Evolutionary conservation across 2,797 vertebrate species (phyloP).

Genomic region (Protonibea diacanthus): DNA sequence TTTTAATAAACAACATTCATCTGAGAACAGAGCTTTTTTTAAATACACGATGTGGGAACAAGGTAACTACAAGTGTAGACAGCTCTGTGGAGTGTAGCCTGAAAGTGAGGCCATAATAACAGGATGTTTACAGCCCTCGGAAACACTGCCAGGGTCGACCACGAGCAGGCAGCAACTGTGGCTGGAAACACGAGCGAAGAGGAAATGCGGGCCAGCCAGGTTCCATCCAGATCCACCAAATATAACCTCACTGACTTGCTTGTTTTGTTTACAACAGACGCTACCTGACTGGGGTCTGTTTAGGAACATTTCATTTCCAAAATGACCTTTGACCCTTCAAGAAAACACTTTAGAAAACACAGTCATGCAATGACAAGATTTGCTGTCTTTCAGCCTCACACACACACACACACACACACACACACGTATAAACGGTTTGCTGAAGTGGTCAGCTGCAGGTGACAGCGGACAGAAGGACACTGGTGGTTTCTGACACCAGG

Average conservation of each 20-base stretch:
- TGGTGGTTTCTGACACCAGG: slow-evolving; percentile 78
- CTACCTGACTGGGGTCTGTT: slow-evolving; percentile 12
- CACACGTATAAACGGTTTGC: slow-evolving; percentile 15
- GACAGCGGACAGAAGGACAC: slow-evolving; percentile 75
- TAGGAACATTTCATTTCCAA: neutral
- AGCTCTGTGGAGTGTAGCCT: slow-evolving; percentile 43
- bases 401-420: slow-evolving; percentile 9
- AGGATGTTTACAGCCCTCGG: slow-evolving; percentile 84
- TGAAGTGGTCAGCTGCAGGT: slow-evolving; percentile 78
- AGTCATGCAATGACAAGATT: neutral
- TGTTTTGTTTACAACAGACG: slow-evolving; percentile 30
- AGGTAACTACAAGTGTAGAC: slow-evolving; percentile 40
- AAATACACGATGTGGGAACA: slow-evolving; percentile 30
- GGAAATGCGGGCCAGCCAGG: slow-evolving; percentile 56
- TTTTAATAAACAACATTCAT: neutral
- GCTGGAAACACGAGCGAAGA: slow-evolving; percentile 48
- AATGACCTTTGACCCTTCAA: slow-evolving; percentile 36
- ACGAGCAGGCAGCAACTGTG: slow-evolving; percentile 38
- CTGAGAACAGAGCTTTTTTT: slow-evolving; percentile 2
- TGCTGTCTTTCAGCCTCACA: slow-evolving; percentile 7
- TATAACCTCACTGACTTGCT: slow-evolving; percentile 50
- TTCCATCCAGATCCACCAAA: slow-evolving; percentile 60
- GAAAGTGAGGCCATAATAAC: slow-evolving; percentile 76
- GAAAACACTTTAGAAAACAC: neutral
- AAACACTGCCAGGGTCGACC: slow-evolving; percentile 63